Percentiles rank a stretch among this genome's conserved stretches.
These are phyloP conservation scores for Autographa gamma DNA, from an alignment of 2,888 invertebrate species.

Conservation along the genomic window DNA sequence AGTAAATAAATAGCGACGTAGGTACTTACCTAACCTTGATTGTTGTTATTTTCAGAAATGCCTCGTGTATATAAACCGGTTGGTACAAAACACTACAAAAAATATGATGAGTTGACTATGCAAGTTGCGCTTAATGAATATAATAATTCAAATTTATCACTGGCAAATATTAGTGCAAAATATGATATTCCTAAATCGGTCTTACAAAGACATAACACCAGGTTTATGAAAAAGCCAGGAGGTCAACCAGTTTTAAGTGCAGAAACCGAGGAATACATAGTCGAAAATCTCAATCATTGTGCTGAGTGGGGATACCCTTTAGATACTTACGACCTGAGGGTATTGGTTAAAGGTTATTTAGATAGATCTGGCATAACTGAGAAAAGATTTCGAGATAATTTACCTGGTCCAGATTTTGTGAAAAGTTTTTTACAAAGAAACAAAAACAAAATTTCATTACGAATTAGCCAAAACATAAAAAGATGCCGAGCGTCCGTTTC, in stretches of 20 bases:
- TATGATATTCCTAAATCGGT: conserved; percentile 39
- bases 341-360: conserved; percentile 26
- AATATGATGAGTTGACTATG: conserved; percentile 26
- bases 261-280: conserved; percentile 34
- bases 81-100: conserved; percentile 22
- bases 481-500: conserved; percentile 23
- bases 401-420: conserved; percentile 26
- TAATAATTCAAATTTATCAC: conserved; percentile 25
- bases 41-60: conserved; percentile 23
- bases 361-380: conserved; percentile 22
- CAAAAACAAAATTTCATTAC: conserved; percentile 22
- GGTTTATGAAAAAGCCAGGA: conserved; percentile 39
- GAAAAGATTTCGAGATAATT: conserved; percentile 26
- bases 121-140: conserved; percentile 29
- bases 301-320: conserved; percentile 47
- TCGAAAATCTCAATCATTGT: conserved; percentile 40
- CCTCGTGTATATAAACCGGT: conserved; percentile 20
- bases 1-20: too few relatives aligned
- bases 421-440: conserved; percentile 19
- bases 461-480: conserved; percentile 28
- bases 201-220: conserved; percentile 36
- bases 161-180: conserved; percentile 29
- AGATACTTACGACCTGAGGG: conserved; percentile 34
- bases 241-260: conserved; percentile 35
- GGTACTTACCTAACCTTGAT: conserved; percentile 6